Evolutionary conservation across 2,888 invertebrate genomes (phyloP).

Genomic region (Seira musarum): DNA sequence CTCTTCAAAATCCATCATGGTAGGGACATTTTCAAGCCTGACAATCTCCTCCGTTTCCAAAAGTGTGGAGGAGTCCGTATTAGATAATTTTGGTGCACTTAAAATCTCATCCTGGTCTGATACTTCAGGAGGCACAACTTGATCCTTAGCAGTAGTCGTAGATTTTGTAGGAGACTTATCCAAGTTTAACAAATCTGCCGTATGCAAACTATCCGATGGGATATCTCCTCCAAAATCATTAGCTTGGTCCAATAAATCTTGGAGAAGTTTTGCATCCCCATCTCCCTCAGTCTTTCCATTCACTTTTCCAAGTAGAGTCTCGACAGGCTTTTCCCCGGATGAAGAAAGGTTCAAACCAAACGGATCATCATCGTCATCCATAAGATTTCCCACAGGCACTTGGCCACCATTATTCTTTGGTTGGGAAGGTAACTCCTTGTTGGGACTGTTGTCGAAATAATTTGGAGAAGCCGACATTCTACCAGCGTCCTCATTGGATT

Average conservation of each 20-base stretch:
- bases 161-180: slow-evolving; percentile 42
- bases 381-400: slow-evolving; percentile 8
- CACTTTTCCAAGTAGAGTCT: slow-evolving; percentile 46
- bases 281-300: slow-evolving; percentile 55
- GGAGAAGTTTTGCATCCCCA: slow-evolving; percentile 45
- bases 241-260: slow-evolving; percentile 49
- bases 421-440: slow-evolving; percentile 4
- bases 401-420: background rate
- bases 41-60: slow-evolving; percentile 15
- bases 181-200: slow-evolving; percentile 44
- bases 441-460: slow-evolving; percentile 23
- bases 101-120: slow-evolving; percentile 34
- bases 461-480: slow-evolving; percentile 29
- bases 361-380: slow-evolving; percentile 57
- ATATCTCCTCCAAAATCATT: slow-evolving; percentile 43
- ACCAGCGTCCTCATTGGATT: background rate
- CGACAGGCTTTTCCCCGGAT: slow-evolving; percentile 28
- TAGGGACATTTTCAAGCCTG: slow-evolving; percentile 32
- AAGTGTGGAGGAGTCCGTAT: background rate
- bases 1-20: slow-evolving; percentile 1
- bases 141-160: slow-evolving; percentile 27
- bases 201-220: slow-evolving; percentile 45
- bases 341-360: slow-evolving; percentile 53
- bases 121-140: slow-evolving; percentile 58
- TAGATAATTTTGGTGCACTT: background rate